Percentiles rank a stretch among this genome's conserved stretches.
Evolutionary conservation across 2,113 vertebrate species (phyloP).

Genomic region (Anseranas semipalmata): DNA sequence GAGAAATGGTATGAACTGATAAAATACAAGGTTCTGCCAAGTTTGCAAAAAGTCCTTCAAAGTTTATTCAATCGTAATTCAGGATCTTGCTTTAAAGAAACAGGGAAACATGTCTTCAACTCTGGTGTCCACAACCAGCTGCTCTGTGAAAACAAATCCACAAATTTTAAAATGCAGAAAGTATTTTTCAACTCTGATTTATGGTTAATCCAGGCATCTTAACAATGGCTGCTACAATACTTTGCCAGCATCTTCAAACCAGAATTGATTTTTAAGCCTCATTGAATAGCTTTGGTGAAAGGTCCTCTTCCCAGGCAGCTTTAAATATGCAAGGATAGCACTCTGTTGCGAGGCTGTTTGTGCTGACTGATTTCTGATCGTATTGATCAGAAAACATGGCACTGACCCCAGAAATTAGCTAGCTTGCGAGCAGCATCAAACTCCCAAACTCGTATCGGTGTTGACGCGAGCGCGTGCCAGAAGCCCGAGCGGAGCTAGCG

Average conservation of each 20-base stretch:
- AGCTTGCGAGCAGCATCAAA: slow-evolving; percentile 4
- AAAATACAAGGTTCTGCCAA: background rate
- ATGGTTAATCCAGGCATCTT: background rate
- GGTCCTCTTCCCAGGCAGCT: slow-evolving; percentile 24
- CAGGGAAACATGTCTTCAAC: background rate
- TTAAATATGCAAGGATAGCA: slow-evolving; percentile 46
- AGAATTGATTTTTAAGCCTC: slow-evolving; percentile 55
- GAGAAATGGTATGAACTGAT: background rate
- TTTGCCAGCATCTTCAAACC: background rate
- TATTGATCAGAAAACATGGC: background rate
- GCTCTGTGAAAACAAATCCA: background rate
- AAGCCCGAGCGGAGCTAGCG: background rate
- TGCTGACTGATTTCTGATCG: slow-evolving; percentile 46
- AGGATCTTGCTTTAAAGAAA: background rate
- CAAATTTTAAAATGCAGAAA: background rate
- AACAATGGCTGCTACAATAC: background rate
- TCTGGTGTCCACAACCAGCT: accelerated
- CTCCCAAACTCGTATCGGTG: background rate
- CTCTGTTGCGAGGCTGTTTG: background rate
- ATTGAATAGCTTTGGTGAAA: slow-evolving; percentile 36
- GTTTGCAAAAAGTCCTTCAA: background rate
- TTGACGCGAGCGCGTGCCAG: background rate
- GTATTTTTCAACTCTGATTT: slow-evolving; percentile 4
- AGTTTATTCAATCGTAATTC: background rate
- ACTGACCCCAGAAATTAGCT: slow-evolving; percentile 27